phyloP scores from a whole-genome alignment of 2,113 vertebrate species.

The Dascyllus trimaculatus region DNA sequence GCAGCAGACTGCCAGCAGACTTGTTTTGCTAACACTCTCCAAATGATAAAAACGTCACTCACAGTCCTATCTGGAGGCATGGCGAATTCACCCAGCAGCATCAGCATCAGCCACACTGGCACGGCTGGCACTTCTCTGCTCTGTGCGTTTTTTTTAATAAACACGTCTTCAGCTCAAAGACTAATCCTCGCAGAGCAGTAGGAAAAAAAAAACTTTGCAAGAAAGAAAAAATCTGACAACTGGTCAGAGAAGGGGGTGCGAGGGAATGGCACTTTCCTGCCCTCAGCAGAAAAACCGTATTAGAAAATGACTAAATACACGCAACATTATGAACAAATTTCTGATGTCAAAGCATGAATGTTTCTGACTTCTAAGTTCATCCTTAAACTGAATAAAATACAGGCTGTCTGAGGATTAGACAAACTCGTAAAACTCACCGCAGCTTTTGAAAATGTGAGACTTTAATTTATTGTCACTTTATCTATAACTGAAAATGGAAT shows the following conservation, averaged over 20 bases:
- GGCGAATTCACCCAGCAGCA: conserved; percentile 63
- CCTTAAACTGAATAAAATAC: conserved; percentile 15
- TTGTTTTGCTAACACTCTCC: conserved; percentile 60
- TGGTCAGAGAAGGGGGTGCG: conserved; percentile 54
- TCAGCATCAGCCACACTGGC: conserved; percentile 53
- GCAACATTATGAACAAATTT: background rate
- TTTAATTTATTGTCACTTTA: conserved; percentile 2
- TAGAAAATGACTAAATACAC: conserved; percentile 30
- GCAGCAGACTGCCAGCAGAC: conserved; percentile 50
- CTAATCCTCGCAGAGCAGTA: conserved; percentile 65
- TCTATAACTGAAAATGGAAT: conserved; percentile 8
- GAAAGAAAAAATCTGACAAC: conserved; percentile 49
- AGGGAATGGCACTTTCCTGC: conserved; percentile 48
- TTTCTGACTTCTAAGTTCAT: conserved; percentile 12
- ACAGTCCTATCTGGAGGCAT: conserved; percentile 51
- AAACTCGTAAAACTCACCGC: conserved; percentile 5
- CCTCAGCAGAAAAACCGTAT: conserved; percentile 35
- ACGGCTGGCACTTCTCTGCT: conserved; percentile 58
- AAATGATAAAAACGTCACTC: conserved; percentile 63
- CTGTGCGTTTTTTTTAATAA: conserved; percentile 31
- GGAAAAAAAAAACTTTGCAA: background rate
- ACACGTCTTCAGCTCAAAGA: conserved; percentile 63
- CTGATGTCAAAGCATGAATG: conserved; percentile 9
- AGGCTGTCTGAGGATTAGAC: conserved; percentile 23
- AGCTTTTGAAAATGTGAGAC: background rate